phyloP scores from a whole-genome alignment of 64 coral and sea anemone genomes.

The Hydrozoanthus tunicans region DNA sequence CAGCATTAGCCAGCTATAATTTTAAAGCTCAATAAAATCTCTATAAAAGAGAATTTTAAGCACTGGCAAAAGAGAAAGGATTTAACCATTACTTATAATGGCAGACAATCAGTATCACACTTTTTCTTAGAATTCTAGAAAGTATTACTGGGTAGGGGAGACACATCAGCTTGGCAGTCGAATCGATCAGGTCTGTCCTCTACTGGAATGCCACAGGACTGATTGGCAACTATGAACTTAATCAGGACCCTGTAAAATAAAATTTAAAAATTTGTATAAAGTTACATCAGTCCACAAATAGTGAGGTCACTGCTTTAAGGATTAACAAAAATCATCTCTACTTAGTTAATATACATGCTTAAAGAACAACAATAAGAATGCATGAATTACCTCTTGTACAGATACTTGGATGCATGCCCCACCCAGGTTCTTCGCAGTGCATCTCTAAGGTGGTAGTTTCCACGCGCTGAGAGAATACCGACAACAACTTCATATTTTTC shows the following conservation, averaged over 20 bases:
- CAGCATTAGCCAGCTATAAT: too few species aligned
- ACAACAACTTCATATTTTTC: slow-evolving; percentile 78
- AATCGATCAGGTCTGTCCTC: slow-evolving; percentile 78
- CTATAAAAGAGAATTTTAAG: too few species aligned
- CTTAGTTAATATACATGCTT: too few species aligned
- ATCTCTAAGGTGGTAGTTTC: slow-evolving; percentile 81
- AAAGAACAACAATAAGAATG: background rate
- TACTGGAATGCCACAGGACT: slow-evolving; percentile 72
- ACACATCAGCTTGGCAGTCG: slow-evolving; percentile 53
- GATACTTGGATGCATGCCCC: slow-evolving; percentile 61
- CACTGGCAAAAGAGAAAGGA: too few species aligned
- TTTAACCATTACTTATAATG: too few species aligned
- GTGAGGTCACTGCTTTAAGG: too few species aligned
- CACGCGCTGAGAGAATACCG: slow-evolving; percentile 81
- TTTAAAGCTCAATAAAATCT: too few species aligned
- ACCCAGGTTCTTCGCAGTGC: slow-evolving; percentile 87
- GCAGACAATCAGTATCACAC: too few species aligned
- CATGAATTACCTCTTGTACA: slow-evolving; percentile 58
- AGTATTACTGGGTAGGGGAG: slow-evolving; percentile 69
- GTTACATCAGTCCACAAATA: background rate
- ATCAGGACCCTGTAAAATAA: slow-evolving; percentile 61
- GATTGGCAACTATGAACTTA: slow-evolving; percentile 83
- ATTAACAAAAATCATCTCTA: background rate
- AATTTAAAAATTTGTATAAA: background rate
- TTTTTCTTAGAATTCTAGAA: background rate